Evolutionary conservation across 2,888 invertebrate species (phyloP).

Genomic region (Copidosoma aretas): DNA sequence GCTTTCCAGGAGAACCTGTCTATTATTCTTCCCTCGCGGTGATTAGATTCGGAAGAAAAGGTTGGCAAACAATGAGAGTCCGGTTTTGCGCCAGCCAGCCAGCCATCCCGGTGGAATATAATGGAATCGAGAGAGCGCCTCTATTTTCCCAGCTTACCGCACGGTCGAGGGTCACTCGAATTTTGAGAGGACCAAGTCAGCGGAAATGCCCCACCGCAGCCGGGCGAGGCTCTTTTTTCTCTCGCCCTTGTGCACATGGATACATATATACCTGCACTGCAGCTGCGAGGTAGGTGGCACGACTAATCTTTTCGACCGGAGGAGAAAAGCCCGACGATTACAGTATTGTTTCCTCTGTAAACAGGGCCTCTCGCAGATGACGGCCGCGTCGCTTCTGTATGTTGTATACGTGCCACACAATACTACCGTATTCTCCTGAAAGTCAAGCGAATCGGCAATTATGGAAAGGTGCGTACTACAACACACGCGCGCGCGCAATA

Average conservation of each 20-base stretch:
- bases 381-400: not conserved
- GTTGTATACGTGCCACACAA: too few species aligned
- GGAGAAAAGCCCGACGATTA: slow-evolving; percentile 23
- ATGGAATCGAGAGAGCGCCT: too few species aligned
- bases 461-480: not conserved
- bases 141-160: slow-evolving; percentile 11
- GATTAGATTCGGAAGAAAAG: too few species aligned
- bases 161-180: slow-evolving; percentile 27
- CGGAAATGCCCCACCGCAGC: slow-evolving; percentile 15
- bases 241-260: too few species aligned
- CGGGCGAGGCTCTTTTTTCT: slow-evolving; percentile 3
- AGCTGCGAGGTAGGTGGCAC: slow-evolving; percentile 17
- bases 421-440: not conserved
- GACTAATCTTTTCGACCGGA: slow-evolving; percentile 32
- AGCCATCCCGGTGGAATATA: too few species aligned
- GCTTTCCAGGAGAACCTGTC: too few species aligned
- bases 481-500: too few species aligned
- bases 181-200: slow-evolving; percentile 29
- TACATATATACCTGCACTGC: too few species aligned
- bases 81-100: too few species aligned
- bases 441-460: not conserved
- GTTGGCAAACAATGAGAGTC: too few species aligned
- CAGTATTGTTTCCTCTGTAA: slow-evolving; percentile 35
- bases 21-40: too few species aligned
- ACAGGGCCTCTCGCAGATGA: slow-evolving; percentile 12